Percentiles rank a stretch among this genome's conserved stretches.
phyloP scores from a whole-genome alignment of 2,888 invertebrate species.

The Eristalis pertinax region DNA sequence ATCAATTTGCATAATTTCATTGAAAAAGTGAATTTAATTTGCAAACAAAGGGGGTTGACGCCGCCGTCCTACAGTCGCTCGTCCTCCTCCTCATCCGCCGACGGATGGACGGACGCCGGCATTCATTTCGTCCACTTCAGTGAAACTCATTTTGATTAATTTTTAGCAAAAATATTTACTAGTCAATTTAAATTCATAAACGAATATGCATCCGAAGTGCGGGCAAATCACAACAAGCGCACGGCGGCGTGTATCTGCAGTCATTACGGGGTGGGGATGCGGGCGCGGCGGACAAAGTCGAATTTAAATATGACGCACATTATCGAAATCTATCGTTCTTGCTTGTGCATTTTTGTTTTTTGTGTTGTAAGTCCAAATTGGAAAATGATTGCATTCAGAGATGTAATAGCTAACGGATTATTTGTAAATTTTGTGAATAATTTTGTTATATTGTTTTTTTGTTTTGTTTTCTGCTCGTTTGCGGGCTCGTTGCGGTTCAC shows the following conservation, averaged over 20 bases:
- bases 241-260: not conserved
- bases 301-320: not conserved
- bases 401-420: not conserved
- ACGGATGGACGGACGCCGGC: not conserved
- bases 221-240: not conserved
- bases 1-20: not conserved
- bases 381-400: not conserved
- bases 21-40: not conserved
- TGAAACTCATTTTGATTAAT: conserved; percentile 9
- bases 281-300: not conserved
- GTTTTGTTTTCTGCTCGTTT: not conserved
- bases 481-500: not conserved
- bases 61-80: too few species aligned
- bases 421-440: not conserved
- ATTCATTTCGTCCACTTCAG: not conserved
- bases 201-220: not conserved
- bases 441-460: not conserved
- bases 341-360: too few species aligned
- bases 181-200: conserved; percentile 12
- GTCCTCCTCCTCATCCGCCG: too few species aligned
- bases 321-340: not conserved
- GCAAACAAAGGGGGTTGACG: not conserved
- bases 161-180: conserved; percentile 8
- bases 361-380: not conserved
- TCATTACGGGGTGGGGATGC: not conserved